These are phyloP conservation scores for Hydractinia echinata DNA, from an alignment of 30 jellyfish, hydroid and myxozoan genomes.

Conservation along the genomic window DNA sequence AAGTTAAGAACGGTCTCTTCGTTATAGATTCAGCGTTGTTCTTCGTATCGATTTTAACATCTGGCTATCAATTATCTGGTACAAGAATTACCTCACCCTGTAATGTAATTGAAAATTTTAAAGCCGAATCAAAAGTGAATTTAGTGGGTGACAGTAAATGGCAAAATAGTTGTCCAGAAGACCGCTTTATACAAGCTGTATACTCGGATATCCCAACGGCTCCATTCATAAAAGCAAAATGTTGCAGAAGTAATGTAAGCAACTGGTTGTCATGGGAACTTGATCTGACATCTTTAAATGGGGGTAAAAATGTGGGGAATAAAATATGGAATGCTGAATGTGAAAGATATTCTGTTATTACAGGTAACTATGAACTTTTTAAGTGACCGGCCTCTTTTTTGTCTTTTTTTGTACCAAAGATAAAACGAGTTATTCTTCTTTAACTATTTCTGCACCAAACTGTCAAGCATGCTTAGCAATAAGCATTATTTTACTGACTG, in stretches of 20 bases:
- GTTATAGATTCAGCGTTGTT: too few species aligned
- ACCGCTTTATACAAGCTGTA: conserved; percentile 19
- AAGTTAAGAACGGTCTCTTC: too few species aligned
- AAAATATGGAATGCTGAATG: conserved; percentile 73
- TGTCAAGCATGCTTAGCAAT: too few species aligned
- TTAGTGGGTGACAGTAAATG: conserved; percentile 12
- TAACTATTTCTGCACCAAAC: too few species aligned
- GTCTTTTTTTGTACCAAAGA: too few species aligned
- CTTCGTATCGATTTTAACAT: too few species aligned
- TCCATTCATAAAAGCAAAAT: conserved; percentile 34
- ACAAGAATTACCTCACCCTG: neutral
- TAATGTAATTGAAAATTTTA: conserved; percentile 17
- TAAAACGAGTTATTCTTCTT: too few species aligned
- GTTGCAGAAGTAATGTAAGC: conserved; percentile 63
- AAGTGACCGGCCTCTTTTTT: neutral
- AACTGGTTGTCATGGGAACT: conserved; percentile 48
- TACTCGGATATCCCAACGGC: conserved; percentile 19
- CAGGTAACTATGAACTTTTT: conserved; percentile 46
- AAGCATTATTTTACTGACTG: too few species aligned
- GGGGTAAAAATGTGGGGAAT: conserved; percentile 35
- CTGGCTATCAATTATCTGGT: too few species aligned
- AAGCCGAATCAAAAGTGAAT: neutral
- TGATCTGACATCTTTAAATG: conserved; percentile 30
- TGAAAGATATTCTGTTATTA: conserved; percentile 53
- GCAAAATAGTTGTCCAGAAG: conserved; percentile 16